phyloP scores from a whole-genome alignment of 2,888 invertebrate genomes.

The Troides aeacus region DNA sequence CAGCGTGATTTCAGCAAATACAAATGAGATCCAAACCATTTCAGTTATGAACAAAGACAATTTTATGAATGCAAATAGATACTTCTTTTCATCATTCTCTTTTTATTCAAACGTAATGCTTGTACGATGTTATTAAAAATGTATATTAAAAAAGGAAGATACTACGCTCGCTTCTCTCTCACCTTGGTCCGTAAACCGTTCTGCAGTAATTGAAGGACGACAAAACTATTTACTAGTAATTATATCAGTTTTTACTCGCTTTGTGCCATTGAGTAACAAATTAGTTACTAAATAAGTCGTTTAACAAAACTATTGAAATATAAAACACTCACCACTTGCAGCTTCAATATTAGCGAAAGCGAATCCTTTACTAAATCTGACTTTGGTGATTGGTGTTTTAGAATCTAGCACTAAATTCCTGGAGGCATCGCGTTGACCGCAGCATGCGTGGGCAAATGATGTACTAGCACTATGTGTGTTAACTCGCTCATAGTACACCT shows the following conservation, averaged over 20 bases:
- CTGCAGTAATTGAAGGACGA: slow-evolving; percentile 1
- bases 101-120: background rate
- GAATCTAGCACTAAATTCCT: slow-evolving; percentile 84
- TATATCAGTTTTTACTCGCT: background rate
- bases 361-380: slow-evolving; percentile 88
- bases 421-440: slow-evolving; percentile 88
- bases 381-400: slow-evolving; percentile 86
- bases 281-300: background rate
- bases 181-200: background rate
- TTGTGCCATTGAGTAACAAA: background rate
- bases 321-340: slow-evolving; percentile 75
- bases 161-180: background rate
- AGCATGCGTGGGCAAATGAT: slow-evolving; percentile 87
- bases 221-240: background rate
- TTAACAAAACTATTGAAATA: background rate
- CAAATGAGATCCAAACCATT: background rate
- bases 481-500: slow-evolving; percentile 90
- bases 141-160: background rate
- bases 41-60: background rate
- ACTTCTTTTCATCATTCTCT: background rate
- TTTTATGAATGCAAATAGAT: background rate
- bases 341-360: slow-evolving; percentile 90
- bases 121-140: background rate
- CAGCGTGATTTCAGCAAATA: background rate
- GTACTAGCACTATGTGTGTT: slow-evolving; percentile 89